Percentiles rank a stretch among this genome's conserved stretches.
These are phyloP conservation scores for Lepidocyrtoides sp. DNA, from an alignment of 2,888 invertebrate species.

Conservation along the genomic window DNA sequence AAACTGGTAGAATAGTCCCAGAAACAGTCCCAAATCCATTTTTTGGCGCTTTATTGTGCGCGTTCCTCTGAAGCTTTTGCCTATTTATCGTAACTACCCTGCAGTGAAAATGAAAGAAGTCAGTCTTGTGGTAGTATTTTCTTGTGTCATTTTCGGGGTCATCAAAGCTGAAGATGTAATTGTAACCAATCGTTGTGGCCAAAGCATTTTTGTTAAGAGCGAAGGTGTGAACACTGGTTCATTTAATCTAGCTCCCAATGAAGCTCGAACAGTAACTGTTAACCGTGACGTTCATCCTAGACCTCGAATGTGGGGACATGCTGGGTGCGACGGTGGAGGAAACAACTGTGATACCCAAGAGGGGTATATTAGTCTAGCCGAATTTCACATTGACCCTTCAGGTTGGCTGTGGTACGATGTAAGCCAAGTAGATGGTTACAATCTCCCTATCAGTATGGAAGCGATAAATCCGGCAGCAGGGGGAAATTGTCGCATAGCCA, in stretches of 20 bases:
- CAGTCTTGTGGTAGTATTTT: no score
- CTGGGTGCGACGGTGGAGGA: conserved; percentile 58
- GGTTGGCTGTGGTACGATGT: conserved; percentile 74
- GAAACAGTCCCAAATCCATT: no score
- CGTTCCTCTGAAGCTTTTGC: no score
- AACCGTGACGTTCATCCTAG: background rate
- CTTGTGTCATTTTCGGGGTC: no score
- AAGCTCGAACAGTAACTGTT: conserved; percentile 29
- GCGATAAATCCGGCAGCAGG: conserved; percentile 63
- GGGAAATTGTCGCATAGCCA: conserved; percentile 64
- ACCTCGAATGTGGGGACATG: conserved; percentile 56
- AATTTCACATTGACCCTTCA: conserved; percentile 51
- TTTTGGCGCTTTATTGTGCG: no score
- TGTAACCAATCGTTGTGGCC: conserved; percentile 51
- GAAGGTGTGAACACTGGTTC: conserved; percentile 7
- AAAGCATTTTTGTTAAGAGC: conserved; percentile 46
- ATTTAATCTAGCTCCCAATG: conserved; percentile 12
- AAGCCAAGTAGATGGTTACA: conserved; percentile 73
- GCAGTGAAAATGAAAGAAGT: no score
- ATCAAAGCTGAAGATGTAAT: conserved; percentile 46
- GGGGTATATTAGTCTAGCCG: conserved; percentile 61
- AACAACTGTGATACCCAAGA: conserved; percentile 66
- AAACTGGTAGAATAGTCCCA: no score
- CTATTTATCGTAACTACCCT: no score
- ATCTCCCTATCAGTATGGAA: conserved; percentile 64